A percentile compares a stretch with the other conserved stretches of the same genome.
These are phyloP conservation scores for Halichoeres trimaculatus DNA, from an alignment of 2,113 vertebrate species.

Conservation along the genomic window DNA sequence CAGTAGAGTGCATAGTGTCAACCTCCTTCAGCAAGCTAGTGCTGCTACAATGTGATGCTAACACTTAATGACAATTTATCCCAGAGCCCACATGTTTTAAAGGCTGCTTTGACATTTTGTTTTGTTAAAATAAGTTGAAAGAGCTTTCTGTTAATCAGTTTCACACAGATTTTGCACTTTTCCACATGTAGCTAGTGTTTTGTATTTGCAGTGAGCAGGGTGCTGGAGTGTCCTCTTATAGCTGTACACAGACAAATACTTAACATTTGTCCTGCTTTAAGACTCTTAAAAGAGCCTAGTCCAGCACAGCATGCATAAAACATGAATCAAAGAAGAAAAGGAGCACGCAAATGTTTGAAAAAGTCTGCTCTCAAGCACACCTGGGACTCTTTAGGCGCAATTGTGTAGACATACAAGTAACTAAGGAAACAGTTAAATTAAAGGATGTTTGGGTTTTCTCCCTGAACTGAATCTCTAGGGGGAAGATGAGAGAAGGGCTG, in stretches of 20 bases:
- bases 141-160: not conserved
- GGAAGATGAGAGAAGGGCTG: not conserved
- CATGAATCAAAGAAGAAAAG: not conserved
- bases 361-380: not conserved
- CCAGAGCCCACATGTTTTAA: too few relatives aligned
- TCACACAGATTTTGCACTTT: not conserved
- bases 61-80: not conserved
- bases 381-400: not conserved
- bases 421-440: not conserved
- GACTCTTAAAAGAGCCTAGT: not conserved
- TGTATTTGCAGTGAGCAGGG: not conserved
- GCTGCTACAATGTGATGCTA: not conserved
- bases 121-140: not conserved
- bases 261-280: not conserved
- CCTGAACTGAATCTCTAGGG: not conserved
- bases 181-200: not conserved
- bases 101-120: too few relatives aligned
- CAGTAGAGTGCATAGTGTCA: conserved; percentile 17
- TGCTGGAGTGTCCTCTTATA: not conserved
- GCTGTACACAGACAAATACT: not conserved
- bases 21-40: not conserved
- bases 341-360: too few relatives aligned
- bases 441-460: not conserved
- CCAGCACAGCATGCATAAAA: not conserved
- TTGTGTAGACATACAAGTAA: not conserved